Percentiles rank a stretch among this genome's conserved stretches.
Conservation (phyloP, 2,113 vertebrate genomes). For the Lophochroa leadbeateri region DNA sequence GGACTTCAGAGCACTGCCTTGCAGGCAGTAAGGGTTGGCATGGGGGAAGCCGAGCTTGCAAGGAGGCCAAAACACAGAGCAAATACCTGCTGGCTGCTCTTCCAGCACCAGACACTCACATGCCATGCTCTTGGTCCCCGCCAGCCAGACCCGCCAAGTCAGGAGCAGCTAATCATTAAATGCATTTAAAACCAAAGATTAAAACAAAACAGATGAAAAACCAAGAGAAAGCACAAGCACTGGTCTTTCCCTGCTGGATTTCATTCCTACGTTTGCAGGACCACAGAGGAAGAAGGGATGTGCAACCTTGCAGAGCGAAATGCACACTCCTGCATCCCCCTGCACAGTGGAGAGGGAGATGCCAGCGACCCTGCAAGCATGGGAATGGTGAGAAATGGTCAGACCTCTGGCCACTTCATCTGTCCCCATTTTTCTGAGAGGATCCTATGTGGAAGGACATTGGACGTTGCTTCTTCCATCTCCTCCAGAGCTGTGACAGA, state of each 20-base stretch:
- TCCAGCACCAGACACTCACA: not conserved
- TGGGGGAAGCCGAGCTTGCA: not conserved
- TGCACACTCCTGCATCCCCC: rapidly evolving
- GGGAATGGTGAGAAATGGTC: not conserved
- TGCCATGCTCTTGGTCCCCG: rapidly evolving
- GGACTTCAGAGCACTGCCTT: too few relatives aligned
- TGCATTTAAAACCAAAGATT: not conserved
- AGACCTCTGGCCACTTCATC: not conserved
- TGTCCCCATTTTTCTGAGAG: rapidly evolving
- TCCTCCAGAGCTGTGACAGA: rapidly evolving
- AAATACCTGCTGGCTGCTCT: not conserved
- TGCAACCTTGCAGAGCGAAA: rapidly evolving
- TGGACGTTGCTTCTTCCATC: not conserved
- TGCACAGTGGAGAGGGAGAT: rapidly evolving
- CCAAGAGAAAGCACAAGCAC: not conserved
- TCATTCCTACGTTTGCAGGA: rapidly evolving
- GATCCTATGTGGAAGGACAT: not conserved
- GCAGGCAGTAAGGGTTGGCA: not conserved
- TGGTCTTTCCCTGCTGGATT: not conserved
- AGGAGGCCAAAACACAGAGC: not conserved
- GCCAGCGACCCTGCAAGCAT: rapidly evolving
- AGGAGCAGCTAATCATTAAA: not conserved
- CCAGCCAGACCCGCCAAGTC: not conserved
- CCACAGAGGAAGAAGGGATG: not conserved
- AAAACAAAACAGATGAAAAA: not conserved